A percentile compares a stretch with the other conserved stretches of the same genome.
Evolutionary conservation across 2,888 invertebrate genomes (phyloP).

Genomic region (Caenorhabditis doughertyi): DNA sequence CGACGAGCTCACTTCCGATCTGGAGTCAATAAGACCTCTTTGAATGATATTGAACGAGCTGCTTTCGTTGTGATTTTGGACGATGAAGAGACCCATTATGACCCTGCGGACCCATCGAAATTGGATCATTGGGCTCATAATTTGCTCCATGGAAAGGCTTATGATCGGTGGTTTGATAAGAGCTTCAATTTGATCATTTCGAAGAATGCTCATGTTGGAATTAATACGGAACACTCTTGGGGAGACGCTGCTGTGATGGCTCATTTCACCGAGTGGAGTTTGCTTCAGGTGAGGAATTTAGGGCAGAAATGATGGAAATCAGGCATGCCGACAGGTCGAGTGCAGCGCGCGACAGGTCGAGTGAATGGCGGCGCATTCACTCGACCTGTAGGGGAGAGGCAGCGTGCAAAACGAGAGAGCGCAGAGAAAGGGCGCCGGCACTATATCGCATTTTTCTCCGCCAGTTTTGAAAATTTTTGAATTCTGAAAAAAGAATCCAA

Average conservation of each 20-base stretch:
- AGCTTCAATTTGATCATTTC: constrained; percentile 96
- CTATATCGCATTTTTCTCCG: too few relatives aligned
- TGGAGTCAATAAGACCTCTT: constrained; percentile 92
- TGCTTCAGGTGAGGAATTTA: too few relatives aligned
- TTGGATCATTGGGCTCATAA: constrained; percentile 91
- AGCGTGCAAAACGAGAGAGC: too few relatives aligned
- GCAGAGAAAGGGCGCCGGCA: too few relatives aligned
- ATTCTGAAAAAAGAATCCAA: too few relatives aligned
- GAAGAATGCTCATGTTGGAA: constrained; percentile 93
- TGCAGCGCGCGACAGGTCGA: too few relatives aligned
- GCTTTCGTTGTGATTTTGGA: constrained; percentile 95
- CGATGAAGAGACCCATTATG: constrained; percentile 92
- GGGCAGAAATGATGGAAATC: too few relatives aligned
- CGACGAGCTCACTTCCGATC: constrained; percentile 85
- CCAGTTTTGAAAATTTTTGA: too few relatives aligned
- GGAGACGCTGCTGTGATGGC: constrained; percentile 98
- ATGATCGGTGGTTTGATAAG: constrained; percentile 87
- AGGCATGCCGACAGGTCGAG: too few relatives aligned
- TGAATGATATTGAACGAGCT: constrained; percentile 92
- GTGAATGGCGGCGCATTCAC: too few relatives aligned
- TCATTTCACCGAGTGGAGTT: constrained; percentile 91
- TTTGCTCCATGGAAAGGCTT: constrained; percentile 95
- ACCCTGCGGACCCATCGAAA: constrained; percentile 86
- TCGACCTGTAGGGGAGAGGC: too few relatives aligned
- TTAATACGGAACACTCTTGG: constrained; percentile 99